These are phyloP conservation scores for Chelmon rostratus DNA, from an alignment of 2,797 vertebrate species.

Conservation along the genomic window DNA sequence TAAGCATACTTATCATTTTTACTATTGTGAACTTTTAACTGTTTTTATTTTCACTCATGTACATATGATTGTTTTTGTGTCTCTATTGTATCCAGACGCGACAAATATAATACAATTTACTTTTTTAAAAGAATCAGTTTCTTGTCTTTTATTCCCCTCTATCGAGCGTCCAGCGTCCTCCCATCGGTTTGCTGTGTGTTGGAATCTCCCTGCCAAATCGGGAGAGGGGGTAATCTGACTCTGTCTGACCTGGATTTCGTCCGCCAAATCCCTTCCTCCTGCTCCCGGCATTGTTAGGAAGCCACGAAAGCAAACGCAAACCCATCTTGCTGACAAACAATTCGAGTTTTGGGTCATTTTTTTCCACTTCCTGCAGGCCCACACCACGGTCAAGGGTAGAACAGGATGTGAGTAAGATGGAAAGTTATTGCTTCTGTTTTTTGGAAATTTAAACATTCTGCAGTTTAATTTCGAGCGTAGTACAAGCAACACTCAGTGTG, in stretches of 20 bases:
- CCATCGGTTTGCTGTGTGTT: constrained; percentile 32
- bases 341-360: constrained; percentile 49
- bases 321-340: constrained; percentile 60
- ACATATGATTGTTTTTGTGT: constrained; percentile 71
- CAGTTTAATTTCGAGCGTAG: constrained; percentile 38
- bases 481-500: constrained; percentile 19
- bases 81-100: constrained; percentile 64
- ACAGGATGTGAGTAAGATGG: constrained; percentile 59
- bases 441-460: constrained; percentile 42
- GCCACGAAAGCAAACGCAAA: constrained; percentile 57
- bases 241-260: constrained; percentile 73
- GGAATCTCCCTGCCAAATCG: constrained; percentile 56
- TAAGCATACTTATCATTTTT: constrained; percentile 57
- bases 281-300: constrained; percentile 61
- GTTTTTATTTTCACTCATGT: constrained; percentile 69
- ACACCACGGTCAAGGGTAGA: constrained; percentile 44
- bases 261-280: constrained; percentile 63
- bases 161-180: constrained; percentile 14
- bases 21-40: constrained; percentile 55
- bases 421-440: constrained; percentile 62
- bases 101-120: constrained; percentile 75
- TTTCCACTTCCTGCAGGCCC: constrained; percentile 61
- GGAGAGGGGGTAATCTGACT: constrained; percentile 59
- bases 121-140: constrained; percentile 64
- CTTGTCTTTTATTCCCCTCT: constrained; percentile 27